Conservation (phyloP, 1,140 invertebrate species). For the Aradophagus sp. region DNA sequence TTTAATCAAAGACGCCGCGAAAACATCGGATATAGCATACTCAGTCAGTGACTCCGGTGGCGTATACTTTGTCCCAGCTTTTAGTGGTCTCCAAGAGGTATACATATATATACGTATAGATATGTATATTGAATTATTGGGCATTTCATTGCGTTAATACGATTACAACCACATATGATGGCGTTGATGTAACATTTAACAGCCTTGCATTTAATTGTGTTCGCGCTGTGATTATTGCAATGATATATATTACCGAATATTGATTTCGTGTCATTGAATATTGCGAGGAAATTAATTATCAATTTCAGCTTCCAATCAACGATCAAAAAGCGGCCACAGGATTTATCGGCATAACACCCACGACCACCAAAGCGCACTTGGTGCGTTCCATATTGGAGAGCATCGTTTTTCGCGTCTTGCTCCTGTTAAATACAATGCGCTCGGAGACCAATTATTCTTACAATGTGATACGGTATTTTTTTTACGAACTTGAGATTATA, state of each 20-base stretch:
- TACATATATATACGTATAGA: conserved; percentile 15
- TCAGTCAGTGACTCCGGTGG: conserved; percentile 85
- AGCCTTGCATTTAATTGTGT: too few species aligned
- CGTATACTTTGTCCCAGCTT: conserved; percentile 93
- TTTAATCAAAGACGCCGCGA: conserved; percentile 80
- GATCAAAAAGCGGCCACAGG: conserved; percentile 87
- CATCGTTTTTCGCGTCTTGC: conserved; percentile 87
- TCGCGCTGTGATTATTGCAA: too few species aligned
- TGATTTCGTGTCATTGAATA: not conserved
- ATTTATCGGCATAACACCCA: conserved; percentile 89
- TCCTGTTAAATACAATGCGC: conserved; percentile 83
- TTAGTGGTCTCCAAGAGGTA: conserved; percentile 89
- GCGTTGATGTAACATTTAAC: conserved; percentile 25
- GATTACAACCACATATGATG: conserved; percentile 23
- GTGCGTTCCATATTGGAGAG: conserved; percentile 90
- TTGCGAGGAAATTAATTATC: conserved; percentile 16
- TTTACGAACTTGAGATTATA: not conserved
- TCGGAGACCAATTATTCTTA: conserved; percentile 79
- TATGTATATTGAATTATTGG: conserved; percentile 27
- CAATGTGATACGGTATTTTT: conserved; percentile 77
- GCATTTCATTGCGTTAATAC: conserved; percentile 23
- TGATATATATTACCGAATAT: not conserved
- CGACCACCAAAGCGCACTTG: conserved; percentile 86
- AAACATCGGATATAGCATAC: conserved; percentile 82
- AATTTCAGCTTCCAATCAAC: conserved; percentile 87